Percentiles rank a stretch among this genome's conserved stretches.
Evolutionary conservation across 2,113 vertebrate genomes (phyloP).

Genomic region (Podarcis muralis): DNA sequence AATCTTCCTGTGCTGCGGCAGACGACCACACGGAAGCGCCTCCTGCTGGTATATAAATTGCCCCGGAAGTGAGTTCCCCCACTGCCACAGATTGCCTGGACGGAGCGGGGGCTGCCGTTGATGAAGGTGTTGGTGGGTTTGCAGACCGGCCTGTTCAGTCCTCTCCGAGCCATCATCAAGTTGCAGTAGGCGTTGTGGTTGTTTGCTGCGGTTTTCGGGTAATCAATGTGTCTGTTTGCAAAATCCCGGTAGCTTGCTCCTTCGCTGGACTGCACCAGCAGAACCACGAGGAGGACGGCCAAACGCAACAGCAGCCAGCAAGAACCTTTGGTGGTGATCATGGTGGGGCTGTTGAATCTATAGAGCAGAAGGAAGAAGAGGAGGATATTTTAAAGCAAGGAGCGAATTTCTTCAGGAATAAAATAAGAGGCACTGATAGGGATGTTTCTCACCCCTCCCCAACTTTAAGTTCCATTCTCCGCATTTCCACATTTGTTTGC

Average conservation of each 20-base stretch:
- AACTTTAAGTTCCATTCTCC: too few relatives aligned
- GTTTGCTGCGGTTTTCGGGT: fast-evolving
- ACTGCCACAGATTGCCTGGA: background rate
- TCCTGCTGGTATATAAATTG: background rate
- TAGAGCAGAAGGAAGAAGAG: background rate
- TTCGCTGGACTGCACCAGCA: background rate
- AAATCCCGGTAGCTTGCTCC: fast-evolving
- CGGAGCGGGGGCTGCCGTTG: fast-evolving
- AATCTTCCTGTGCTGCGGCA: background rate
- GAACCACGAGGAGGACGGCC: background rate
- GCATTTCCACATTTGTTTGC: too few relatives aligned
- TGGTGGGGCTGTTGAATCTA: background rate
- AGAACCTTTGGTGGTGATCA: background rate
- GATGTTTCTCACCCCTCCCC: too few relatives aligned
- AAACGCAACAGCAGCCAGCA: background rate
- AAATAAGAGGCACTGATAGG: too few relatives aligned
- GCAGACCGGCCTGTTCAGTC: background rate
- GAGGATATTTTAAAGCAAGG: background rate
- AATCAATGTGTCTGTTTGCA: background rate
- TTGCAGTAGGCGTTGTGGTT: background rate
- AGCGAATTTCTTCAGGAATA: too few relatives aligned
- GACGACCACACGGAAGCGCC: fast-evolving
- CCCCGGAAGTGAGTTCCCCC: fast-evolving
- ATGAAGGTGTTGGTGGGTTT: background rate
- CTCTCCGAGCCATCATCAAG: background rate